Evolutionary conservation across 2,888 invertebrate species (phyloP), one percentile per base, ranked within the genome.

Genomic region (Meiosimyza decipiens): DNA sequence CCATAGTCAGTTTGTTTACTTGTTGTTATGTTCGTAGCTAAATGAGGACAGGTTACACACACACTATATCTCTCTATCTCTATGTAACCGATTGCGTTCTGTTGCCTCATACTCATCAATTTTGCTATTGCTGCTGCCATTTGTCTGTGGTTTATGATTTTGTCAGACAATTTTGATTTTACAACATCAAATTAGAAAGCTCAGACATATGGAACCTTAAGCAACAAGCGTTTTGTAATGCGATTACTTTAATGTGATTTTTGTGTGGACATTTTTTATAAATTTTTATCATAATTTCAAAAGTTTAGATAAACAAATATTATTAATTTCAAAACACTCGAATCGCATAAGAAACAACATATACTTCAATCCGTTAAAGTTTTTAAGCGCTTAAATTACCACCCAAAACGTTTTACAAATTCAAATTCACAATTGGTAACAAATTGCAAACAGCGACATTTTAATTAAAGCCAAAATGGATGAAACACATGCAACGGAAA

Each of bases 1-100:
- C n/a, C 49, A 4, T 16, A 6, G 18, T 18, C 13, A 15, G 40
- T 33, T 33, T 12, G 33, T 64, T 33, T 49, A 18, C 18, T 49
- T 64, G 50, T 50, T 18, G 0, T 50, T 57, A 57, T 59, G 4
- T 28, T 28, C 28, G 28, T 3, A 18, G 55, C 77, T 77, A 81
- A 82, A 80, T 82, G 80, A 82, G 82, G 81, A 82, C 82, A 81
- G 81, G 81, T 80, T 81, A 82, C 71, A 77, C 78, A 76, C 74
- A 76, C 76, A 77, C 55, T 16, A 50, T 59, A 3, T 40, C 40
- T 15, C 47, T 65, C 18, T 16, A 12, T 65, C 51, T 50, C 50
- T 5, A 15, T 51, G 50, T 18, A 18, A 50, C 65, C 52, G 16
- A 50, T 52, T 16, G 16, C 16, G 22, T 51, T 15, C 12, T 22